These are phyloP conservation scores for Ceratoteleas bidentatus DNA, from an alignment of 1,140 invertebrate genomes.

Conservation along the genomic window DNA sequence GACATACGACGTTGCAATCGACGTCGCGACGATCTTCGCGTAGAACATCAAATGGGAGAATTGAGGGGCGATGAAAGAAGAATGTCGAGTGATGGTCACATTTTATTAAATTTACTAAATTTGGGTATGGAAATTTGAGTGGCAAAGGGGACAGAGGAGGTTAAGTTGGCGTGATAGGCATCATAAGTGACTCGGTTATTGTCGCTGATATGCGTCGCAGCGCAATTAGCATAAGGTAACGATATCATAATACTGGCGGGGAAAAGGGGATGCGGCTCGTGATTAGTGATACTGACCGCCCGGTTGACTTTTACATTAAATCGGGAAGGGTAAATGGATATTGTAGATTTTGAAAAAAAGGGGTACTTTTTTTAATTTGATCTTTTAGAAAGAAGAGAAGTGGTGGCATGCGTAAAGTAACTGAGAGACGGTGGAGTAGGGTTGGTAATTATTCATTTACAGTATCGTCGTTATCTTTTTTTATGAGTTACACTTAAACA, in stretches of 20 bases:
- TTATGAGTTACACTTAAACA: neutral
- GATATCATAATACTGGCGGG: slow-evolving; percentile 55
- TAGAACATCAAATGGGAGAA: too few relatives aligned
- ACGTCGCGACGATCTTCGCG: too few relatives aligned
- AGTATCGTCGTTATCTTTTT: neutral
- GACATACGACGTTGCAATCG: too few relatives aligned
- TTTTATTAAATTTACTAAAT: too few relatives aligned
- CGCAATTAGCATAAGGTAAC: slow-evolving; percentile 63
- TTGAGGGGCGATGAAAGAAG: too few relatives aligned
- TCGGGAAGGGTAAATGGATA: neutral
- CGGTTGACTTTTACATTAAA: slow-evolving; percentile 47
- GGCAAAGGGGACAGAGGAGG: slow-evolving; percentile 17
- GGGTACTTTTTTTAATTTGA: too few relatives aligned
- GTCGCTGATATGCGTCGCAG: slow-evolving; percentile 55
- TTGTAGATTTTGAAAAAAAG: too few relatives aligned
- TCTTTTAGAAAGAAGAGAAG: too few relatives aligned
- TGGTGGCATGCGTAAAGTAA: slow-evolving; percentile 42
- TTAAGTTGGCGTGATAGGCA: slow-evolving; percentile 42
- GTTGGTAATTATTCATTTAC: slow-evolving; percentile 11
- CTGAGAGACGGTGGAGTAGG: neutral
- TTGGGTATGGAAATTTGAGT: too few relatives aligned
- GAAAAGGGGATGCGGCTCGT: slow-evolving; percentile 45
- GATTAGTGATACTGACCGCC: slow-evolving; percentile 35
- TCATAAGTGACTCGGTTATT: slow-evolving; percentile 50
- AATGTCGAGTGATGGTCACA: too few relatives aligned